Evolutionary conservation across 1,140 invertebrate genomes (phyloP).

Genomic region (Plutomurus gul): DNA sequence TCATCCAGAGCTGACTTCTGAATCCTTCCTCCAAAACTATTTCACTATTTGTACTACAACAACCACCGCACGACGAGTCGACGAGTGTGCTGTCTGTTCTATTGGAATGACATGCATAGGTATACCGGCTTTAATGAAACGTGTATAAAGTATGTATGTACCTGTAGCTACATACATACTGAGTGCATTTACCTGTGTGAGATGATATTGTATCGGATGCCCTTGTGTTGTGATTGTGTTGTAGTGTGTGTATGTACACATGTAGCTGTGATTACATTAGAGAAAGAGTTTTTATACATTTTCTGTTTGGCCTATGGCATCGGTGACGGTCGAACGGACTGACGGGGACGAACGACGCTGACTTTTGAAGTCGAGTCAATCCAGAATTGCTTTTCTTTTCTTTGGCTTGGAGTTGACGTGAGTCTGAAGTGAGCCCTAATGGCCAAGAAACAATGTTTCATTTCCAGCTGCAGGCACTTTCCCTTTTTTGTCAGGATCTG

Average conservation of each 20-base stretch:
- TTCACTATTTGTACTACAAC: no score
- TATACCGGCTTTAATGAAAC: no score
- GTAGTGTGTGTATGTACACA: not conserved
- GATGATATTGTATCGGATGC: no score
- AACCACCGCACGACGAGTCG: no score
- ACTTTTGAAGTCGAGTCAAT: not conserved
- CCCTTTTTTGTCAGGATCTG: not conserved
- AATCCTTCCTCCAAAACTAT: no score
- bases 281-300: not conserved
- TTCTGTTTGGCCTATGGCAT: not conserved
- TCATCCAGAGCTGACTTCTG: no score
- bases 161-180: no score
- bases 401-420: not conserved
- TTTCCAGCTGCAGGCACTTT: slow-evolving; percentile 20
- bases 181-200: no score
- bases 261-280: not conserved
- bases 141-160: no score
- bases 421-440: slow-evolving; percentile 26
- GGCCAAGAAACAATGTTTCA: slow-evolving; percentile 25
- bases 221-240: no score
- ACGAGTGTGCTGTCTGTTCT: no score
- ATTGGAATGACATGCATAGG: no score
- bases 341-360: not conserved
- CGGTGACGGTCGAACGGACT: not conserved
- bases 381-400: not conserved